Evolutionary conservation across 2,797 vertebrate genomes (phyloP).

Genomic region (Lateolabrax maculatus): DNA sequence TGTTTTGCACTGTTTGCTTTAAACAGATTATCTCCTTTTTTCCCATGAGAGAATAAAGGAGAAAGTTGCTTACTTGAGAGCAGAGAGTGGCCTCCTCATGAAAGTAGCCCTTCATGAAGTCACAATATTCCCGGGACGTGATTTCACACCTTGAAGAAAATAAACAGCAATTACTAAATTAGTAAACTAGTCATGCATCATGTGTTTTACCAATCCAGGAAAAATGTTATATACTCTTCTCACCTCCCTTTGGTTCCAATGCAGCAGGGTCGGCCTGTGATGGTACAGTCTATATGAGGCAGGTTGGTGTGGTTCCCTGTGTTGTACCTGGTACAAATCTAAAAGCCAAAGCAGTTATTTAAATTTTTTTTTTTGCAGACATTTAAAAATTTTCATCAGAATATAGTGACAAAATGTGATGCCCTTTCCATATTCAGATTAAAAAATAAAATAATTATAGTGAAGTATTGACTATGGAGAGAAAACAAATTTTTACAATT

Average conservation of each 20-base stretch:
- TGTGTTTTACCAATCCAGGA: neutral
- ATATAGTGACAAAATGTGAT: neutral
- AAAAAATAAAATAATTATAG: too few relatives aligned
- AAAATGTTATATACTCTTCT: slow-evolving; percentile 11
- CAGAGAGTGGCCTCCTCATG: slow-evolving; percentile 98
- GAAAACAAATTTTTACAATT: neutral
- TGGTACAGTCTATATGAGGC: slow-evolving; percentile 93
- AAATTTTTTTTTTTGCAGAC: neutral
- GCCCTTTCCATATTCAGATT: neutral
- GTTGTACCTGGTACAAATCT: slow-evolving; percentile 94
- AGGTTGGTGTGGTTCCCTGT: slow-evolving; percentile 97
- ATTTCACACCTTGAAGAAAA: slow-evolving; percentile 93
- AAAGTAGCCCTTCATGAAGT: slow-evolving; percentile 98
- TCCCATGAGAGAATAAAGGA: neutral
- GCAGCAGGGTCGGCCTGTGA: slow-evolving; percentile 95
- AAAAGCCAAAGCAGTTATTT: slow-evolving; percentile 10
- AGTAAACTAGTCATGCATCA: neutral
- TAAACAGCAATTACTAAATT: neutral
- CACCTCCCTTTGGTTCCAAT: slow-evolving; percentile 97
- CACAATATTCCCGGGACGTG: slow-evolving; percentile 98
- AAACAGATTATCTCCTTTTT: neutral
- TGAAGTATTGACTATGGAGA: neutral
- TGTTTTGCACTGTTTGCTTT: neutral
- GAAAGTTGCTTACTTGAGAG: slow-evolving; percentile 90
- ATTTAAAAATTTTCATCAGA: neutral